Percentiles rank a stretch among this genome's conserved stretches.
These are phyloP conservation scores for Scaptomyza tumidula DNA, from an alignment of 2,888 invertebrate species.

Conservation along the genomic window DNA sequence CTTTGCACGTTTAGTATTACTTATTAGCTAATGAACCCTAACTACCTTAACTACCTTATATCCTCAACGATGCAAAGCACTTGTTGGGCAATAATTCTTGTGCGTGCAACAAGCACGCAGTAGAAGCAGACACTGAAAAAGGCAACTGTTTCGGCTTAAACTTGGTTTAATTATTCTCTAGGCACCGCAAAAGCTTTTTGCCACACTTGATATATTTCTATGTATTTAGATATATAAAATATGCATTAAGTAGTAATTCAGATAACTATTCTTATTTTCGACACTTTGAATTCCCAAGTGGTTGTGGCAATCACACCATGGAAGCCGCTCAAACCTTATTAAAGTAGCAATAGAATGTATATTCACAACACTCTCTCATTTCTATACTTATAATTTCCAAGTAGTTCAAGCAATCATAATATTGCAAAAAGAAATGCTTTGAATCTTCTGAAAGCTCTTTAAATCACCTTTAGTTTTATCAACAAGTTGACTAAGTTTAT, in stretches of 20 bases:
- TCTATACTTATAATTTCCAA: conserved; percentile 2
- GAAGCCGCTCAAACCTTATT: neutral
- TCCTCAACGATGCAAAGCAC: neutral
- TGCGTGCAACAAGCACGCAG: neutral
- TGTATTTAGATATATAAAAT: neutral
- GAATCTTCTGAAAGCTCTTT: neutral
- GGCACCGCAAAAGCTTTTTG: too few relatives aligned
- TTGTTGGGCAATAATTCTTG: neutral
- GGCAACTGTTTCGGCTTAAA: neutral
- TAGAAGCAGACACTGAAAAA: neutral
- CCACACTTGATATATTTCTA: neutral
- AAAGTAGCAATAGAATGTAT: neutral
- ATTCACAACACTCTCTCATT: neutral
- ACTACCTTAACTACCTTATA: conserved; percentile 10
- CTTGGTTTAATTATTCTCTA: conserved; percentile 1
- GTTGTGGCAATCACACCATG: conserved; percentile 1
- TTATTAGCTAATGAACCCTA: conserved; percentile 21
- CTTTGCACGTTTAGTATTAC: conserved; percentile 26
- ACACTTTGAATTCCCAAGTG: conserved; percentile 3
- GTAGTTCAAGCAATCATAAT: neutral
- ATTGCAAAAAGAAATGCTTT: neutral
- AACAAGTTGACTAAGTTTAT: neutral
- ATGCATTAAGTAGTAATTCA: neutral
- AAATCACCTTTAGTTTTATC: too few relatives aligned
- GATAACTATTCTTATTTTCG: neutral